Evolutionary conservation across 2,888 invertebrate species (phyloP), one percentile per base, ranked within the genome.

Genomic region (Hirtodrosophila histrioides): DNA sequence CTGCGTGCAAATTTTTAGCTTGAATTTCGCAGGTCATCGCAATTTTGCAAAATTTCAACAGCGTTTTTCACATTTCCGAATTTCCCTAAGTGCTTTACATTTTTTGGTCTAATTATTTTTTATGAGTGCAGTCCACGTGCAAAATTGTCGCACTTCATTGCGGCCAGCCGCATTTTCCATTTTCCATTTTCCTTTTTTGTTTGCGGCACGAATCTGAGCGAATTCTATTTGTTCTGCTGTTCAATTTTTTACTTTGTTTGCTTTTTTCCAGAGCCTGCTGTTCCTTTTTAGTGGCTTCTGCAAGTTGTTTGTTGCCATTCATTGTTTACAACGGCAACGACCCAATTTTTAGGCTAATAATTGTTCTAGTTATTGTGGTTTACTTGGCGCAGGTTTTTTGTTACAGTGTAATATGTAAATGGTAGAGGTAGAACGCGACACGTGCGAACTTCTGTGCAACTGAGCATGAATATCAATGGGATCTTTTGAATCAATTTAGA

Each of bases 91-190:
- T 70, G 82, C 4, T 49, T 63, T 72, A 58, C 84, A 89, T 88
- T 89, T 89, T 89, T 89, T 89, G 89, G 69, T 77, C 89, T 89
- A 89, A 89, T 89, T 89, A 89, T 89, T 89, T 89, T 89, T 88
- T 89, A 89, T 89, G 87, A 78, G 88, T 85, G 74, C 83, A 82
- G 66, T 71, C 67, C 72, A 65, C 80, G 71, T 64, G 81, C 71
- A 73, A 75, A 85, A 82, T 77, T 84, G 88, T 82, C 83, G 75
- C 86, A 84, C 85, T 87, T 73, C 82, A 65, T 69, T 84, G 83
- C 50, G 84, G 87, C 64, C 41, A 54, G 70, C 85, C 87, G 67
- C 87, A 86, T 60, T 39, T n/a, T 1, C 9, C 48, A 44, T 44
- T 36, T 27, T 51, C 6, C 37, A 37, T n/a, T 37, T 40, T 51